Conservation (phyloP, 2,113 vertebrate genomes). For the Embiotoca jacksoni region DNA sequence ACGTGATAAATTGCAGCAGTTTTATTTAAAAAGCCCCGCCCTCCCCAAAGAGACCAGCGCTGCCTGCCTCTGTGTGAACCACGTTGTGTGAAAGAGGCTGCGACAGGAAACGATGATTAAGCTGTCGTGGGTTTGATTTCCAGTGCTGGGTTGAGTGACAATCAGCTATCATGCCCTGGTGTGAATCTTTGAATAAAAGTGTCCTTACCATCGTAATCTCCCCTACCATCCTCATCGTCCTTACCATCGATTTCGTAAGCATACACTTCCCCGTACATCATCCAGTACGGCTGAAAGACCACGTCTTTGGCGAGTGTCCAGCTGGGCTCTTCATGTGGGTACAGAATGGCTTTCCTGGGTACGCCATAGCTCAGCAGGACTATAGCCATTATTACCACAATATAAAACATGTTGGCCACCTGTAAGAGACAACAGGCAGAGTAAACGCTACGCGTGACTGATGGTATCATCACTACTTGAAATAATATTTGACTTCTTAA, state of each 20-base stretch:
- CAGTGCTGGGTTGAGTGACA: slow-evolving; percentile 45
- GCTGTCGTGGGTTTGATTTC: slow-evolving; percentile 53
- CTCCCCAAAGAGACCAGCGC: neutral
- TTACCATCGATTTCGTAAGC: slow-evolving; percentile 99
- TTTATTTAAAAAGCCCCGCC: slow-evolving; percentile 18
- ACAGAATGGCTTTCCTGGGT: slow-evolving; percentile 96
- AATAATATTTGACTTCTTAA: neutral
- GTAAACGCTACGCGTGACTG: neutral
- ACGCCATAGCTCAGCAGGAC: slow-evolving; percentile 97
- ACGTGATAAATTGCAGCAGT: slow-evolving; percentile 26
- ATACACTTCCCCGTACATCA: slow-evolving; percentile 99
- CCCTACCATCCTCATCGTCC: slow-evolving; percentile 69
- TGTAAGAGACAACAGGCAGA: slow-evolving; percentile 66
- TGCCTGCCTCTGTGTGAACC: slow-evolving; percentile 16
- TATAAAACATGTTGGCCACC: slow-evolving; percentile 99
- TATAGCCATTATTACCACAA: slow-evolving; percentile 98
- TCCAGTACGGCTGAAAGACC: slow-evolving; percentile 99
- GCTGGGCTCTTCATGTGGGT: slow-evolving; percentile 90
- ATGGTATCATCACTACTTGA: neutral
- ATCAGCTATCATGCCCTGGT: slow-evolving; percentile 59
- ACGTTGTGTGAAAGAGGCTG: slow-evolving; percentile 24
- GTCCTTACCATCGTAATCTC: slow-evolving; percentile 54
- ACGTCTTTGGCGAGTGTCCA: slow-evolving; percentile 96
- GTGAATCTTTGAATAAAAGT: slow-evolving; percentile 54
- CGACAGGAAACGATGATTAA: slow-evolving; percentile 42